Conservation (phyloP, 2,888 invertebrate genomes). For the Volucella inanis region DNA sequence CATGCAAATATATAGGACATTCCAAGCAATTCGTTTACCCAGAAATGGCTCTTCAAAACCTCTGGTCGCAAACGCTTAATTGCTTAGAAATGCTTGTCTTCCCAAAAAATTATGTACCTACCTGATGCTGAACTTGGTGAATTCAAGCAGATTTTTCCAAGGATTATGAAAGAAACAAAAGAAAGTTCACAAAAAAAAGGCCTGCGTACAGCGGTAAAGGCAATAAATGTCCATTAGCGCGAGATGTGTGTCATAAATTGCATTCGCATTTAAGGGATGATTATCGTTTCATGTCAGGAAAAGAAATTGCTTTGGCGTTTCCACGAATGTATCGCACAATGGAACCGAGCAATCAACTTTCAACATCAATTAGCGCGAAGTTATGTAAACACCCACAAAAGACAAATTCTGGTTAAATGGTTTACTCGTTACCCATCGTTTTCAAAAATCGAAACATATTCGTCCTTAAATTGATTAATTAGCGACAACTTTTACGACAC, state of each 20-base stretch:
- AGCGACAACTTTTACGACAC: conserved; percentile 13
- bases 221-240: conserved; percentile 36
- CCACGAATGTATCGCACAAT: neutral
- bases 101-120: too few relatives aligned
- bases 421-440: too few relatives aligned
- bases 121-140: too few relatives aligned
- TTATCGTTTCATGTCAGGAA: neutral
- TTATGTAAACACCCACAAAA: conserved; percentile 15
- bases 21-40: too few relatives aligned
- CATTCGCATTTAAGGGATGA: conserved; percentile 1
- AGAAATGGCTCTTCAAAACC: too few relatives aligned
- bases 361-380: conserved; percentile 17
- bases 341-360: neutral
- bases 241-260: neutral
- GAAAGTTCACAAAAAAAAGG: conserved; percentile 12
- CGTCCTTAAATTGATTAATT: neutral
- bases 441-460: neutral
- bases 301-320: conserved; percentile 4
- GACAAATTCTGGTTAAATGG: conserved; percentile 4
- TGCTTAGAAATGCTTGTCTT: too few relatives aligned
- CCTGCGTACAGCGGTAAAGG: conserved; percentile 4
- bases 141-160: neutral
- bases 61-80: too few relatives aligned
- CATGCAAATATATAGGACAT: too few relatives aligned
- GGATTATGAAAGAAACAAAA: neutral